Evolutionary conservation across 23 tunicate genomes (phyloP).

Genomic region (Trididemnum clinides): DNA sequence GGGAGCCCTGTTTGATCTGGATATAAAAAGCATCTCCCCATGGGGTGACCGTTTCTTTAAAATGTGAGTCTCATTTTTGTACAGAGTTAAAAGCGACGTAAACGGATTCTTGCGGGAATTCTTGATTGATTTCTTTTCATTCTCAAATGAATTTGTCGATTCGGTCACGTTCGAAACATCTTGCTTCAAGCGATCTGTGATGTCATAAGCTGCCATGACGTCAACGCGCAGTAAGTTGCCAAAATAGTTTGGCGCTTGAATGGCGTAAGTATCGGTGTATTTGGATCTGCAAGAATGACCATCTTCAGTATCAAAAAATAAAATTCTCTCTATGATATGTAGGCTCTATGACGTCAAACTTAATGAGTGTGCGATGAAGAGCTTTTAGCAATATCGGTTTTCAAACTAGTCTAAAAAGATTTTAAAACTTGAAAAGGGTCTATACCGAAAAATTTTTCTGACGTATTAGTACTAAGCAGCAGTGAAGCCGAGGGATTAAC

Average conservation of each 20-base stretch:
- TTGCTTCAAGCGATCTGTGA: background rate
- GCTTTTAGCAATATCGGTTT: background rate
- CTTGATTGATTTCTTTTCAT: background rate
- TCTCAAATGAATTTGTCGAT: background rate
- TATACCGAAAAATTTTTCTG: too few relatives aligned
- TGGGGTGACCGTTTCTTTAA: background rate
- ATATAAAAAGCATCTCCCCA: background rate
- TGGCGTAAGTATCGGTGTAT: conserved; percentile 53
- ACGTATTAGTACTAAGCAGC: too few relatives aligned
- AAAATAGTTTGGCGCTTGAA: conserved; percentile 28
- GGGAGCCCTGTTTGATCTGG: background rate
- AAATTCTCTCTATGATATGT: too few relatives aligned
- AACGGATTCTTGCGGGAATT: too few relatives aligned
- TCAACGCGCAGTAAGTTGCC: conserved; percentile 22
- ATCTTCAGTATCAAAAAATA: background rate
- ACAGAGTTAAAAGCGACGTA: background rate
- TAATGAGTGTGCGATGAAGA: too few relatives aligned
- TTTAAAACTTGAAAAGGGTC: too few relatives aligned
- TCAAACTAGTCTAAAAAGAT: too few relatives aligned
- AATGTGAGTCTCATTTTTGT: background rate
- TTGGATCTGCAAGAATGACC: conserved; percentile 33
- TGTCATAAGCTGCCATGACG: conserved; percentile 16
- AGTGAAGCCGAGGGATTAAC: too few relatives aligned
- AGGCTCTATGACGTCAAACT: too few relatives aligned
- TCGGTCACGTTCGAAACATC: background rate